phyloP scores from a whole-genome alignment of 2,113 vertebrate genomes.

The Reinhardtius hippoglossoides region DNA sequence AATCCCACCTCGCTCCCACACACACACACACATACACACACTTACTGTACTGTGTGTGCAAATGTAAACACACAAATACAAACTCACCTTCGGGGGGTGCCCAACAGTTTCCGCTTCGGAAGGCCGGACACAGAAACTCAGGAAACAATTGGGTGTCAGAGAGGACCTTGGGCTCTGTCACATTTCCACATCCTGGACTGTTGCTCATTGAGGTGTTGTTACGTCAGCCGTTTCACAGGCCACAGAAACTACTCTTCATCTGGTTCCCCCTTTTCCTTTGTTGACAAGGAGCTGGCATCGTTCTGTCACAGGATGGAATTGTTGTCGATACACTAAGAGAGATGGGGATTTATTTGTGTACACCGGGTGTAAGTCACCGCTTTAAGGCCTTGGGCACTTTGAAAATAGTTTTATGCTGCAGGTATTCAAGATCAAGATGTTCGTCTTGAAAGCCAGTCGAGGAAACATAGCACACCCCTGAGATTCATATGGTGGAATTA shows the following conservation, averaged over 20 bases:
- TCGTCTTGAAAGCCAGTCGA: not conserved
- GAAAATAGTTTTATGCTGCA: conserved; percentile 21
- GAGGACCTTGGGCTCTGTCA: conserved; percentile 45
- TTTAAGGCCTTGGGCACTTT: conserved; percentile 10
- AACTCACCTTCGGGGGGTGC: conserved; percentile 52
- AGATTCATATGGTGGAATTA: not conserved
- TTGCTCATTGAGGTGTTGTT: conserved; percentile 41
- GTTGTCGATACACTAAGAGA: conserved; percentile 43
- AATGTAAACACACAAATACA: conserved; percentile 34
- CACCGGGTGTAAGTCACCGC: conserved; percentile 1
- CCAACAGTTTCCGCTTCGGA: conserved; percentile 75
- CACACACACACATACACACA: conserved; percentile 8
- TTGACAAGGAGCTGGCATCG: conserved; percentile 67
- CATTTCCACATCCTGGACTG: conserved; percentile 39
- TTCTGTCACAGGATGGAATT: conserved; percentile 32
- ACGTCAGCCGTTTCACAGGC: conserved; percentile 39
- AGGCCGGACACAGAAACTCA: conserved; percentile 65
- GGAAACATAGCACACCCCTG: not conserved
- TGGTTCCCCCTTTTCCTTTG: conserved; percentile 75
- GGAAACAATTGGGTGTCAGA: conserved; percentile 77
- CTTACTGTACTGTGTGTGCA: no score
- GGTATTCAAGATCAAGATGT: not conserved
- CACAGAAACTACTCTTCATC: conserved; percentile 66
- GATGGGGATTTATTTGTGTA: conserved; percentile 52
- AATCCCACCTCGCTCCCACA: conserved; percentile 23